A percentile compares a stretch with the other conserved stretches of the same genome.
These are phyloP conservation scores for Scomberomorus guttatus DNA, from an alignment of 2,797 vertebrate species.

Conservation along the genomic window DNA sequence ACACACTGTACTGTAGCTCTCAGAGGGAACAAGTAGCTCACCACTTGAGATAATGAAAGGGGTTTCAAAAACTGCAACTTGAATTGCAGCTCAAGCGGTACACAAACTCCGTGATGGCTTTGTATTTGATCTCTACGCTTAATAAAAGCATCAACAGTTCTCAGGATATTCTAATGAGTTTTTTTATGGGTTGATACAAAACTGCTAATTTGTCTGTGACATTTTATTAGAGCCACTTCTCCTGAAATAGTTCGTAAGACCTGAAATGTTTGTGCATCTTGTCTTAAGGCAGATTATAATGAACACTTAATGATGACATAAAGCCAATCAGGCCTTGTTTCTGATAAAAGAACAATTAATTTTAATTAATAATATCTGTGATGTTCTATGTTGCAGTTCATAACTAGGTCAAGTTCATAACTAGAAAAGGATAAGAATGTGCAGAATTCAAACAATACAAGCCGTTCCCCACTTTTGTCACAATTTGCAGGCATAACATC, in stretches of 20 bases:
- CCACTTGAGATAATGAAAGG: slow-evolving; percentile 67
- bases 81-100: slow-evolving; percentile 36
- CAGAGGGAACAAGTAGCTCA: slow-evolving; percentile 58
- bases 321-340: neutral
- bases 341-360: neutral
- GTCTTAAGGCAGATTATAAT: neutral
- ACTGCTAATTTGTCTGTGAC: slow-evolving; percentile 3
- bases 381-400: neutral
- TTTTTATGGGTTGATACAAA: slow-evolving; percentile 19
- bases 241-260: neutral
- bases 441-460: neutral
- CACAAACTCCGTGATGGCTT: slow-evolving; percentile 22
- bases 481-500: neutral
- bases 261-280: neutral
- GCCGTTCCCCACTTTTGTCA: neutral
- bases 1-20: slow-evolving; percentile 54
- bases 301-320: neutral
- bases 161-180: slow-evolving; percentile 6
- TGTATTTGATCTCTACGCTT: slow-evolving; percentile 51
- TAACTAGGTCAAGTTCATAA: neutral
- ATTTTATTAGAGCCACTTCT: neutral
- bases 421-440: neutral
- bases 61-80: slow-evolving; percentile 58
- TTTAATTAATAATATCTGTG: neutral
- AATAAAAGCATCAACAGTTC: slow-evolving; percentile 44